phyloP scores from a whole-genome alignment of 2,113 vertebrate species.

The Carassius gibelio region DNA sequence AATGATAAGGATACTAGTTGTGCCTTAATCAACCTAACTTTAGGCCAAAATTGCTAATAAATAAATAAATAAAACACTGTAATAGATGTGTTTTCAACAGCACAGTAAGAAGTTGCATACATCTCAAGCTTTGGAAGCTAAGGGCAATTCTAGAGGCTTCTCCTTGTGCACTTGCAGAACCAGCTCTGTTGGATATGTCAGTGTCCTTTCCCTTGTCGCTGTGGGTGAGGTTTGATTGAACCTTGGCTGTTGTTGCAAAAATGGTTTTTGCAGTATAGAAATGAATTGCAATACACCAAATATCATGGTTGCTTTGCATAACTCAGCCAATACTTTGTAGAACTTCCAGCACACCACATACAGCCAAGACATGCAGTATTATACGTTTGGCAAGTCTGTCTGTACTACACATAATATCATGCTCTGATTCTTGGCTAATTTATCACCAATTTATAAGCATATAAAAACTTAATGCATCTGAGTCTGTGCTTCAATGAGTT shows the following conservation, averaged over 20 bases:
- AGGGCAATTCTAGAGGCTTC: conserved; percentile 71
- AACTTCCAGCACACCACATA: not conserved
- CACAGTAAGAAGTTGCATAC: conserved; percentile 50
- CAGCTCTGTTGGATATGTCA: conserved; percentile 77
- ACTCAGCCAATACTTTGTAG: not conserved
- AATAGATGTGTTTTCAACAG: conserved; percentile 15
- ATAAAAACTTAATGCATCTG: not conserved
- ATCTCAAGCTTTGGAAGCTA: conserved; percentile 65
- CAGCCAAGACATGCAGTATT: not conserved
- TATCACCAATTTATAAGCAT: conserved; percentile 6
- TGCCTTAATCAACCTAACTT: not conserved
- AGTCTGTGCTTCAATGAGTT: not conserved
- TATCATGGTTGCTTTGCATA: not conserved
- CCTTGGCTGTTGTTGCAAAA: conserved; percentile 59
- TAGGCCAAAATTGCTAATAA: not conserved
- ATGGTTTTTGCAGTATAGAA: conserved; percentile 51
- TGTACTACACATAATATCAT: not conserved
- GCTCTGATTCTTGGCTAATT: conserved; percentile 24
- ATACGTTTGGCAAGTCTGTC: not conserved
- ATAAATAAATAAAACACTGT: not conserved
- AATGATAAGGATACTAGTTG: not conserved
- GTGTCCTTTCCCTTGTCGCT: conserved; percentile 70
- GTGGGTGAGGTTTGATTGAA: conserved; percentile 75
- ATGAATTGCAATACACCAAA: not conserved
- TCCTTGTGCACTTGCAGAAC: conserved; percentile 77